A percentile compares a stretch with the other conserved stretches of the same genome.
Conservation (phyloP, 2,113 vertebrate genomes). For the Eretmochelys imbricata region DNA sequence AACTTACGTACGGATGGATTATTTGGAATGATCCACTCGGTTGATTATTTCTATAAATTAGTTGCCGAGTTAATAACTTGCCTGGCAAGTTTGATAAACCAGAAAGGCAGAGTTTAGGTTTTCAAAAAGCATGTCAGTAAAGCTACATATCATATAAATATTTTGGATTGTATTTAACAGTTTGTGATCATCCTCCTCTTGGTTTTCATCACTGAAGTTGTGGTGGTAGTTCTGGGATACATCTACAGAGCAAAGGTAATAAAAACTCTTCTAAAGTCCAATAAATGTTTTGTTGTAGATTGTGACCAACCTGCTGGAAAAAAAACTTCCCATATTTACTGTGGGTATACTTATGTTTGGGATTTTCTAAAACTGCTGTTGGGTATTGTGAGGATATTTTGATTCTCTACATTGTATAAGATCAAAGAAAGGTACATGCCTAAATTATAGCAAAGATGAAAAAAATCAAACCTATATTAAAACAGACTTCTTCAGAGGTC, state of each 20-base stretch:
- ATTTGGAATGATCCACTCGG: neutral
- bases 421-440: neutral
- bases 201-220: slow-evolving; percentile 96
- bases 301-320: neutral
- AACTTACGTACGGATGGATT: neutral
- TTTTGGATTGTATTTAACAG: slow-evolving; percentile 77
- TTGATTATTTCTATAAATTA: neutral
- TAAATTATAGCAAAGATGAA: neutral
- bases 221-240: slow-evolving; percentile 96
- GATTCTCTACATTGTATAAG: neutral
- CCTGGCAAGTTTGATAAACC: neutral
- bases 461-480: neutral
- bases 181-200: slow-evolving; percentile 96
- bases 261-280: neutral
- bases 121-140: neutral
- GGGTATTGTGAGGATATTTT: neutral
- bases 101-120: neutral
- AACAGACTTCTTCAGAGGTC: neutral
- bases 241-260: slow-evolving; percentile 97
- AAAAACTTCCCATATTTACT: neutral
- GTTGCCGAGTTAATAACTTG: neutral
- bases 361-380: neutral
- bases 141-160: neutral
- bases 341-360: neutral
- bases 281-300: neutral